A percentile compares a stretch with the other conserved stretches of the same genome.
Conservation (phyloP, 2,113 vertebrate genomes). For the Orycteropus afer region DNA sequence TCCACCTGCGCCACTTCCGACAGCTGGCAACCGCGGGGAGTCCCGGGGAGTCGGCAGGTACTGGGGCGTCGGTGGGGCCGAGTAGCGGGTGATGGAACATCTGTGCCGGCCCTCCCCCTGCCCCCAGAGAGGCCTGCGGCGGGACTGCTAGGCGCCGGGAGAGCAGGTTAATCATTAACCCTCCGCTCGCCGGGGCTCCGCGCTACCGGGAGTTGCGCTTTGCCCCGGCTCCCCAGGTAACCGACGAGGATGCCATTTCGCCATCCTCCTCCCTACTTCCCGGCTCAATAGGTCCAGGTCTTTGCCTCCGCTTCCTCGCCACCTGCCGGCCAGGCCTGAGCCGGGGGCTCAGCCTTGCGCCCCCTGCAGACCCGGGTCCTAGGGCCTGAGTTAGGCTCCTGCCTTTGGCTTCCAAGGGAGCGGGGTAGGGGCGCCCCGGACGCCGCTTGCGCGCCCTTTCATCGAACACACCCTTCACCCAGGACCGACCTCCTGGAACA, state of each 20-base stretch:
- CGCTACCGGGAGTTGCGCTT: not conserved
- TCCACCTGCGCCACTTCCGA: constrained; percentile 53
- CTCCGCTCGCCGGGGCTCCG: not conserved
- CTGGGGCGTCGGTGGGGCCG: not conserved
- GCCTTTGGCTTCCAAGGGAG: not conserved
- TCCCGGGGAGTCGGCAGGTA: constrained; percentile 43
- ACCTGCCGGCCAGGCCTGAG: not conserved
- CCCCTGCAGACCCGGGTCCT: not conserved
- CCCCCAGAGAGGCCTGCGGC: not conserved
- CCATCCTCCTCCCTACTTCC: not conserved
- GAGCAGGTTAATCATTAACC: constrained; percentile 73
- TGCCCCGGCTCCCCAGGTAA: constrained; percentile 65
- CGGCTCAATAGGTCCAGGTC: not conserved
- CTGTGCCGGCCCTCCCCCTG: not conserved
- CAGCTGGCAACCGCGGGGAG: constrained; percentile 69
- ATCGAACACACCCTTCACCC: not conserved
- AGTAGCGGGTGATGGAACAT: not conserved
- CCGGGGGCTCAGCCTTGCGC: not conserved
- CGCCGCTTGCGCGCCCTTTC: not conserved
- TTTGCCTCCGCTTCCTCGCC: not conserved
- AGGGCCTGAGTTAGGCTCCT: not conserved
- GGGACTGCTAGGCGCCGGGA: not conserved
- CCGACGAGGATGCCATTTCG: not conserved
- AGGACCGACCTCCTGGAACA: constrained; percentile 50
- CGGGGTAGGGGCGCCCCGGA: not conserved